Evolutionary conservation across 1,140 invertebrate genomes (phyloP).

Genomic region (Drosophila watanabei): DNA sequence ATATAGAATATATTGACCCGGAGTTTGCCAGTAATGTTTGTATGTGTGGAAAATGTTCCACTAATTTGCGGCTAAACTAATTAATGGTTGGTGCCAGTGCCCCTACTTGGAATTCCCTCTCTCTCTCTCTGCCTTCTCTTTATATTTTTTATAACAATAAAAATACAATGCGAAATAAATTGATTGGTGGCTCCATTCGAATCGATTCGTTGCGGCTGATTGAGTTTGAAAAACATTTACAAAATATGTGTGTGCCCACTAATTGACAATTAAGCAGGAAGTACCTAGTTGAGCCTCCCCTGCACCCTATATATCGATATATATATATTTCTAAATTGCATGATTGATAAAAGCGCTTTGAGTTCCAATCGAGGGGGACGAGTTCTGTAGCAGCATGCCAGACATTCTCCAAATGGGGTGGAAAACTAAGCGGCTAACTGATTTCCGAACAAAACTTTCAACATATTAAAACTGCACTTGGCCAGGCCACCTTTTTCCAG

Average conservation of each 20-base stretch:
- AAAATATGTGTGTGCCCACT: constrained; percentile 72
- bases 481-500: constrained; percentile 34
- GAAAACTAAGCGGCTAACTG: constrained; percentile 78
- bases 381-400: constrained; percentile 8
- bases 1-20: constrained; percentile 2
- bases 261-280: constrained; percentile 82
- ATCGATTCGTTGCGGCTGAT: constrained; percentile 67
- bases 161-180: constrained; percentile 61
- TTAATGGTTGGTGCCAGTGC: constrained; percentile 65
- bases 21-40: background rate
- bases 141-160: constrained; percentile 19
- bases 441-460: constrained; percentile 78
- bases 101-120: constrained; percentile 5
- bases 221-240: constrained; percentile 50
- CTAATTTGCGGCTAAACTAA: constrained; percentile 80
- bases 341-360: constrained; percentile 76
- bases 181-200: constrained; percentile 53
- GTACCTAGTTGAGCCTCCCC: constrained; percentile 56
- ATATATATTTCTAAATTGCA: constrained; percentile 57
- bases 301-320: background rate
- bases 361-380: constrained; percentile 12
- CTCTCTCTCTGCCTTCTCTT: background rate
- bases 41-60: constrained; percentile 55
- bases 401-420: constrained; percentile 38
- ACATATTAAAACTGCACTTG: constrained; percentile 84